These are phyloP conservation scores for Zapus hudsonius DNA, from an alignment of 2,113 vertebrate species.

Conservation along the genomic window DNA sequence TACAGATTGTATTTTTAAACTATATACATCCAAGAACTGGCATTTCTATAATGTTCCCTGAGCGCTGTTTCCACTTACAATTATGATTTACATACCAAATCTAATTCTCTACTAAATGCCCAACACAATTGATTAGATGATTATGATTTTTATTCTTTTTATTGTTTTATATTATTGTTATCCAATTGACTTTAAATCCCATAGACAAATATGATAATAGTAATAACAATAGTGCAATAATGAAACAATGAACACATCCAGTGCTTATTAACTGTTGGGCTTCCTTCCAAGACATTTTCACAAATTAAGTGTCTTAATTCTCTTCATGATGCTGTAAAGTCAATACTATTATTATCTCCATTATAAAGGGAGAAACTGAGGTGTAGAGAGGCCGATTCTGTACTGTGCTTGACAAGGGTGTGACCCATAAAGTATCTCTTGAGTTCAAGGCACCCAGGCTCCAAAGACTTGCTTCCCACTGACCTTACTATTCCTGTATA, in stretches of 20 bases:
- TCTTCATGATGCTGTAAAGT: not conserved
- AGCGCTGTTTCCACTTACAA: not conserved
- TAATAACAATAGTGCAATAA: conserved; percentile 20
- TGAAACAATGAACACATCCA: not conserved
- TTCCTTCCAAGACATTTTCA: conserved; percentile 12
- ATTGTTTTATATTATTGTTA: conserved; percentile 42
- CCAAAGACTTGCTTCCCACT: not conserved
- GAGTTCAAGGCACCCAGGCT: not conserved
- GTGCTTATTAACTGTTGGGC: not conserved
- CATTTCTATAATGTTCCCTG: not conserved
- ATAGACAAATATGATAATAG: not conserved
- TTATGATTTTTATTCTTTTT: not conserved
- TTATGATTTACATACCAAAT: conserved; percentile 11
- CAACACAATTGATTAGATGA: conserved; percentile 30
- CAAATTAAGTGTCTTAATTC: not conserved
- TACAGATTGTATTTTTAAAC: not conserved
- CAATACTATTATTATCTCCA: not conserved
- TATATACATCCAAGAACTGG: not conserved
- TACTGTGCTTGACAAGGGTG: not conserved
- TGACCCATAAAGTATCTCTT: no score
- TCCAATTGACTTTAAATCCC: conserved; percentile 6
- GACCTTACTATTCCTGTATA: not conserved
- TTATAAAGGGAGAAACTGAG: not conserved
- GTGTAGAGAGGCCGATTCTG: rapidly evolving
- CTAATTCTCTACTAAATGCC: conserved; percentile 5